Evolutionary conservation across 2,797 vertebrate genomes (phyloP).

Genomic region (Tragopan temminckii): DNA sequence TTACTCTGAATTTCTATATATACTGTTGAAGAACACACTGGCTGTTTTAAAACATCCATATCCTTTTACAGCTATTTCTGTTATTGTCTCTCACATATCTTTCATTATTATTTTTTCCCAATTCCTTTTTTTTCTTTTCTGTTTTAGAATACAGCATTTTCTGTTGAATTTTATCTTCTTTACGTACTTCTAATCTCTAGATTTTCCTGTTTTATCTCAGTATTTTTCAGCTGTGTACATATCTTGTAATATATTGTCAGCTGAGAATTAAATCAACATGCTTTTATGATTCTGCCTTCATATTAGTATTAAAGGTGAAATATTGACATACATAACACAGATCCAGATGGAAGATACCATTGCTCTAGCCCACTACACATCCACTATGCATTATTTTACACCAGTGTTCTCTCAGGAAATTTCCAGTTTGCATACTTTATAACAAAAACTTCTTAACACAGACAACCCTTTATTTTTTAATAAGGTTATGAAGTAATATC

Average conservation of each 20-base stretch:
- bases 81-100: background rate
- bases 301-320: background rate
- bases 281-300: background rate
- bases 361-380: background rate
- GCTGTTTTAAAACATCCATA: background rate
- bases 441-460: background rate
- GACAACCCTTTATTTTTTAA: background rate
- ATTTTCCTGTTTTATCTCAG: background rate
- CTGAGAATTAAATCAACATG: background rate
- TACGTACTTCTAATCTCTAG: background rate
- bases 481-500: background rate
- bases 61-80: background rate
- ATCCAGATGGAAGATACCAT: background rate
- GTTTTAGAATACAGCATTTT: background rate
- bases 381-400: background rate
- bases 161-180: background rate
- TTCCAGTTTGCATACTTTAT: background rate
- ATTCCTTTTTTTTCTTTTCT: background rate
- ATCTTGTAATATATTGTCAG: background rate
- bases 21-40: background rate
- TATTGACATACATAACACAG: background rate
- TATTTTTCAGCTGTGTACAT: background rate
- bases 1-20: background rate
- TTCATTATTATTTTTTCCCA: background rate
- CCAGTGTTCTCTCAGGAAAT: background rate